These are phyloP conservation scores for Acrocera orbiculus DNA, from an alignment of 2,888 invertebrate species.

Conservation along the genomic window DNA sequence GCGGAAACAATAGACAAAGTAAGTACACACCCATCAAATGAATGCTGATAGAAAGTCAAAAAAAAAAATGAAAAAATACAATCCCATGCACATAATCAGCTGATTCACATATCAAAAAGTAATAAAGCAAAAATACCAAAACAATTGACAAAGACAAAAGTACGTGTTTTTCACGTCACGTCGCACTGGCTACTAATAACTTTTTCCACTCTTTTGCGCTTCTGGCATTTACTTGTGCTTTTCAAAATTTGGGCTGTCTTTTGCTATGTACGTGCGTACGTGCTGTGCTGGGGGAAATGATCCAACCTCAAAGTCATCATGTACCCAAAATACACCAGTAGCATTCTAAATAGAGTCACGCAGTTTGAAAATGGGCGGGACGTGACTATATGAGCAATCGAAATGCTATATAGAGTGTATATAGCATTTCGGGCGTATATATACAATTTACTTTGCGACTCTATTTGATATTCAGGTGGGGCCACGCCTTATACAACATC, in stretches of 20 bases:
- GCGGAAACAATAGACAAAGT: too few relatives aligned
- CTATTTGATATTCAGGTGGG: slow-evolving; percentile 12
- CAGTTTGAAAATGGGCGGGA: slow-evolving; percentile 33
- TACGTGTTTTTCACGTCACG: too few relatives aligned
- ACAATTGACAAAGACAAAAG: too few relatives aligned
- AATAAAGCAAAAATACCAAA: too few relatives aligned
- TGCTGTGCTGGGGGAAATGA: slow-evolving; percentile 20
- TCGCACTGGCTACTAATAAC: slow-evolving; percentile 6
- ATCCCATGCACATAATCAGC: too few relatives aligned
- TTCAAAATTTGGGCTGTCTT: slow-evolving; percentile 1
- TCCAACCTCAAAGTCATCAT: slow-evolving; percentile 30
- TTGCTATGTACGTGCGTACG: background rate
- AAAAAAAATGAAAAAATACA: too few relatives aligned
- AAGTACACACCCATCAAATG: too few relatives aligned
- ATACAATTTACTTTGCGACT: slow-evolving; percentile 2
- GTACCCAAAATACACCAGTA: slow-evolving; percentile 31
- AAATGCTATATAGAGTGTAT: too few relatives aligned
- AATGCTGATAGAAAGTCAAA: too few relatives aligned
- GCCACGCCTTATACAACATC: slow-evolving; percentile 16
- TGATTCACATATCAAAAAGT: too few relatives aligned
- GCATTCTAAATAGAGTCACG: slow-evolving; percentile 34
- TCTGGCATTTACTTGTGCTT: slow-evolving; percentile 3
- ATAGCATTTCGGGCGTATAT: slow-evolving; percentile 9
- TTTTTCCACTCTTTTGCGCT: slow-evolving; percentile 1
- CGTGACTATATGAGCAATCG: slow-evolving; percentile 27